phyloP scores from a whole-genome alignment of 2,113 vertebrate genomes.

The Lucifuga dentata region DNA sequence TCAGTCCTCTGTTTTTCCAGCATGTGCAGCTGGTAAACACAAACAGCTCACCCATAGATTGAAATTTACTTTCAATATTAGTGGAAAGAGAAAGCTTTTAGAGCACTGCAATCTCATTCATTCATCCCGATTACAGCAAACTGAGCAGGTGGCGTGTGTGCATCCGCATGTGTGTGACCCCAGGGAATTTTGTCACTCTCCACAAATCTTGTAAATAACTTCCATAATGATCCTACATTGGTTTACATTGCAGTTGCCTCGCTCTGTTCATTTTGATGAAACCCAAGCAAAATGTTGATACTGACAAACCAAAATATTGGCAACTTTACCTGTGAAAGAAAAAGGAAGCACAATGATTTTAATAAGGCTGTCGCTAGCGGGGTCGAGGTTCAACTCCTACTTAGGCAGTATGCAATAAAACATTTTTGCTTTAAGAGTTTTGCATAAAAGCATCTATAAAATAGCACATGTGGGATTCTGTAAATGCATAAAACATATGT shows the following conservation, averaged over 20 bases:
- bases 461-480: too few species aligned
- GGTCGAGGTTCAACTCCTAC: background rate
- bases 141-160: conserved; percentile 50
- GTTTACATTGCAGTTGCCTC: conserved; percentile 38
- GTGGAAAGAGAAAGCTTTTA: conserved; percentile 66
- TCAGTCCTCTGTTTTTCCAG: conserved; percentile 3
- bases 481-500: too few species aligned
- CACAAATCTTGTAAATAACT: conserved; percentile 42
- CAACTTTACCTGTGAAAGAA: conserved; percentile 4
- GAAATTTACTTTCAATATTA: conserved; percentile 66
- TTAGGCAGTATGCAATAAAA: background rate
- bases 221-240: conserved; percentile 40
- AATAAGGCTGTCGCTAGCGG: background rate
- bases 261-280: conserved; percentile 43
- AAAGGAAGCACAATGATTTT: background rate
- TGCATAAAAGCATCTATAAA: background rate
- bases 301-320: background rate
- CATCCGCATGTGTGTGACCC: conserved; percentile 5
- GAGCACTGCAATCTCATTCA: conserved; percentile 63
- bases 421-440: background rate
- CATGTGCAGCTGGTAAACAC: conserved; percentile 46
- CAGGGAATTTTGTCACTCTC: conserved; percentile 34
- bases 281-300: conserved; percentile 36
- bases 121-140: conserved; percentile 54
- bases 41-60: conserved; percentile 49